A percentile compares a stretch with the other conserved stretches of the same genome.
phyloP scores from a whole-genome alignment of 2,113 vertebrate species.

The Ctenodactylus gundi region DNA sequence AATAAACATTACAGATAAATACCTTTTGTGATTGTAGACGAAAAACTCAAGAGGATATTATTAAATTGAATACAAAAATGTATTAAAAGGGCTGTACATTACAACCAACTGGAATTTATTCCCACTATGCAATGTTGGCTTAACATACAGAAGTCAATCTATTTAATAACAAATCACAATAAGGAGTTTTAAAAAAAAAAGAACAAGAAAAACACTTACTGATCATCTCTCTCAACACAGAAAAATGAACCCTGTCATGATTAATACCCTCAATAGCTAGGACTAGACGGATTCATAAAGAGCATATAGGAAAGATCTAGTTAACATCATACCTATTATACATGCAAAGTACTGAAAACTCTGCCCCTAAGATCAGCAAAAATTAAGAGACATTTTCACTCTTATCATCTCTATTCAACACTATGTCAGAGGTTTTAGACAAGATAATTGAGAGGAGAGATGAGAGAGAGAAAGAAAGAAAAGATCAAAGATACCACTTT shows the following conservation, averaged over 20 bases:
- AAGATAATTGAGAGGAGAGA: too few species aligned
- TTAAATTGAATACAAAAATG: background rate
- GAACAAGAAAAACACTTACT: background rate
- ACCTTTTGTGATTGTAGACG: background rate
- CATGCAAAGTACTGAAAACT: background rate
- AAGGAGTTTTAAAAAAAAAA: background rate
- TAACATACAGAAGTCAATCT: background rate
- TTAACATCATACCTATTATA: background rate
- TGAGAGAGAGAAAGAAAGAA: background rate
- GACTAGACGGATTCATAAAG: background rate
- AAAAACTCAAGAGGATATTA: background rate
- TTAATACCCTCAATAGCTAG: background rate
- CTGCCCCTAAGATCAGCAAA: background rate
- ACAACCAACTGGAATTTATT: background rate
- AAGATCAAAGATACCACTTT: background rate
- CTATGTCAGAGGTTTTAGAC: background rate
- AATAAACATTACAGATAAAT: background rate
- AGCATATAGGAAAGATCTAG: background rate
- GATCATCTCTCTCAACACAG: background rate
- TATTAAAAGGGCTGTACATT: background rate
- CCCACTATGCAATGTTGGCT: background rate
- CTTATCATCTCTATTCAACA: background rate
- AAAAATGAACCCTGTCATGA: background rate
- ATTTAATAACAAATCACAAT: background rate
- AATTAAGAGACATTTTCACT: background rate